A percentile compares a stretch with the other conserved stretches of the same genome.
Evolutionary conservation across 2,888 invertebrate species (phyloP).

Genomic region (Phortica magna): DNA sequence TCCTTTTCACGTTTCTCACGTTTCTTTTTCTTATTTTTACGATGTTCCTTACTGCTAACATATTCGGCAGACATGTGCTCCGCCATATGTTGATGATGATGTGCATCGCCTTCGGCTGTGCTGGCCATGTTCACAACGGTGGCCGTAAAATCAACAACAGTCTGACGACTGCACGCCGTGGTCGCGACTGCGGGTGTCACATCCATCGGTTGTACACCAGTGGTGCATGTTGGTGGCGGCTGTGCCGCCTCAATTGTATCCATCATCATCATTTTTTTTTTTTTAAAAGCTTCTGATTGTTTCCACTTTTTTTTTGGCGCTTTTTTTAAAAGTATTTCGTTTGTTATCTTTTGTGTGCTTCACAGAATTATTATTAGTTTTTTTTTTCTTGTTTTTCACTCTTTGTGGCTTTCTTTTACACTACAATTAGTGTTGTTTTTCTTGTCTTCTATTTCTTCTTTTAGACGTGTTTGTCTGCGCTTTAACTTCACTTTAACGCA

Average conservation of each 20-base stretch:
- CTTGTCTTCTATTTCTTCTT: constrained; percentile 38
- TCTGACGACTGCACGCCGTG: constrained; percentile 54
- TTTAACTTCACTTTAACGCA: background rate
- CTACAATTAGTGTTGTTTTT: constrained; percentile 25
- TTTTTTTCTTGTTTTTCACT: constrained; percentile 42
- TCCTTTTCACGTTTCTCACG: constrained; percentile 77
- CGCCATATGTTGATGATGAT: constrained; percentile 69
- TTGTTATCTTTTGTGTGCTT: constrained; percentile 36
- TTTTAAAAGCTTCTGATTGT: background rate
- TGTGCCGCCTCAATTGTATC: constrained; percentile 63
- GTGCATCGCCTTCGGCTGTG: constrained; percentile 66
- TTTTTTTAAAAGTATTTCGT: background rate
- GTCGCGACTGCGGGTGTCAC: constrained; percentile 64
- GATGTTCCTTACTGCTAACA: constrained; percentile 72
- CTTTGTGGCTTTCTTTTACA: constrained; percentile 30
- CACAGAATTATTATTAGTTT: constrained; percentile 46
- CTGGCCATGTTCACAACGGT: constrained; percentile 69
- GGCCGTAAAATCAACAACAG: constrained; percentile 60
- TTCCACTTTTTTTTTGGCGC: constrained; percentile 25
- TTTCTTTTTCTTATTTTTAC: constrained; percentile 77
- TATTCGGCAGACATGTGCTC: constrained; percentile 68
- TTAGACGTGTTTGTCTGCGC: background rate
- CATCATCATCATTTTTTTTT: constrained; percentile 74
- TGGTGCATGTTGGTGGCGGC: background rate
- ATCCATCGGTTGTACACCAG: constrained; percentile 57